These are phyloP conservation scores for Eurystomus gularis DNA, from an alignment of 2,113 vertebrate genomes.

Conservation along the genomic window DNA sequence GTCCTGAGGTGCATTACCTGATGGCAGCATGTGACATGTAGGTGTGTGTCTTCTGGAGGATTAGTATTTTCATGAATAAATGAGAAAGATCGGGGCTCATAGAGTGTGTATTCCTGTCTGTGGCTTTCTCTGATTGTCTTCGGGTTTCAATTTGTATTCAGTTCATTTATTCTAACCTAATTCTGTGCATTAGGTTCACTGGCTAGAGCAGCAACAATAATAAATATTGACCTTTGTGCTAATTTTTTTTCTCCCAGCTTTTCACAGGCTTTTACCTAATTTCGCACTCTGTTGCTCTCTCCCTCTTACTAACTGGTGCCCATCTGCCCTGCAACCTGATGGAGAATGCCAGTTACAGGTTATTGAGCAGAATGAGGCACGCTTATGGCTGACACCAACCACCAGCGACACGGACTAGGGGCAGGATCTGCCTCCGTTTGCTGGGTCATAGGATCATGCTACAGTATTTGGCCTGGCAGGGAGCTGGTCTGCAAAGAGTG, in stretches of 20 bases:
- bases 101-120: background rate
- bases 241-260: background rate
- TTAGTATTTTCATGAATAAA: background rate
- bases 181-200: background rate
- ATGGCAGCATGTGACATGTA: background rate
- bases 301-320: background rate
- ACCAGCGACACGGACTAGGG: background rate
- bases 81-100: background rate
- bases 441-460: background rate
- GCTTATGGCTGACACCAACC: accelerated
- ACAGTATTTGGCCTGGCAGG: background rate
- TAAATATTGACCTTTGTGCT: background rate
- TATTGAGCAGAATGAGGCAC: background rate
- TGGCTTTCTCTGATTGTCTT: background rate
- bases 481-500: background rate
- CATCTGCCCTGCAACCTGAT: background rate
- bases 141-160: background rate
- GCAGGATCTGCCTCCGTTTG: accelerated
- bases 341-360: background rate
- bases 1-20: background rate
- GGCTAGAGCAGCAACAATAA: background rate
- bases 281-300: background rate
- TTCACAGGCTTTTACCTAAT: background rate
- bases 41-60: background rate
- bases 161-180: background rate